Conservation (phyloP, 1,140 invertebrate species). For the Cephus cinctus region DNA sequence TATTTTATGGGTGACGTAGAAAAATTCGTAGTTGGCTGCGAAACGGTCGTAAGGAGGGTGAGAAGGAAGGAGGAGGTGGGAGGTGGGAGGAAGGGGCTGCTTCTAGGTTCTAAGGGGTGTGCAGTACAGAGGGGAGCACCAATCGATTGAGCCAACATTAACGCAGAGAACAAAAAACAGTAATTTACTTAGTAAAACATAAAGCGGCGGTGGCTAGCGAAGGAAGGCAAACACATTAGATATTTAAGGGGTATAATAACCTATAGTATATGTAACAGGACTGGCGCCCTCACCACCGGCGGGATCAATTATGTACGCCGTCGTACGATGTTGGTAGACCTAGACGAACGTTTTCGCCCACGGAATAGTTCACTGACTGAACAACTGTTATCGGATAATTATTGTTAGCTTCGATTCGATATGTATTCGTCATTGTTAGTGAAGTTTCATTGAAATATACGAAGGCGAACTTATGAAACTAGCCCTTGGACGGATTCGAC, state of each 20-base stretch:
- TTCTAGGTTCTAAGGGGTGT: slow-evolving; percentile 3
- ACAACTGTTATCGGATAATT: no score
- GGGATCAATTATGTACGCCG: slow-evolving; percentile 54
- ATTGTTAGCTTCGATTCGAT: no score
- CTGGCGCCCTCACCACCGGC: slow-evolving; percentile 54
- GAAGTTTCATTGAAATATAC: no score
- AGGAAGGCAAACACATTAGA: slow-evolving; percentile 60
- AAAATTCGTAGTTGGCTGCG: slow-evolving; percentile 24
- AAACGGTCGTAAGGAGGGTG: slow-evolving; percentile 11
- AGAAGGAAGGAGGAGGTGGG: slow-evolving; percentile 16
- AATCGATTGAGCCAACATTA: slow-evolving; percentile 57
- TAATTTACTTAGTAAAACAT: slow-evolving; percentile 60
- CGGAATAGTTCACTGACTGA: no score
- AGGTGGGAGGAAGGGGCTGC: slow-evolving; percentile 22
- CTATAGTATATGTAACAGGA: slow-evolving; percentile 53
- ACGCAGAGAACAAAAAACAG: slow-evolving; percentile 53
- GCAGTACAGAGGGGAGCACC: slow-evolving; percentile 26
- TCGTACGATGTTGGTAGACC: not conserved
- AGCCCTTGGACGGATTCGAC: no score
- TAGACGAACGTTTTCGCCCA: not conserved
- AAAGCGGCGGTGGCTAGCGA: slow-evolving; percentile 51
- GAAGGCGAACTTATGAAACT: no score
- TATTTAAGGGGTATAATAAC: slow-evolving; percentile 59
- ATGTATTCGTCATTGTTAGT: no score
- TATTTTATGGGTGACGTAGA: slow-evolving; percentile 26